Percentiles rank a stretch among this genome's conserved stretches.
Evolutionary conservation across 2,797 vertebrate genomes (phyloP).

Genomic region (Pseudocheirus occidentalis): DNA sequence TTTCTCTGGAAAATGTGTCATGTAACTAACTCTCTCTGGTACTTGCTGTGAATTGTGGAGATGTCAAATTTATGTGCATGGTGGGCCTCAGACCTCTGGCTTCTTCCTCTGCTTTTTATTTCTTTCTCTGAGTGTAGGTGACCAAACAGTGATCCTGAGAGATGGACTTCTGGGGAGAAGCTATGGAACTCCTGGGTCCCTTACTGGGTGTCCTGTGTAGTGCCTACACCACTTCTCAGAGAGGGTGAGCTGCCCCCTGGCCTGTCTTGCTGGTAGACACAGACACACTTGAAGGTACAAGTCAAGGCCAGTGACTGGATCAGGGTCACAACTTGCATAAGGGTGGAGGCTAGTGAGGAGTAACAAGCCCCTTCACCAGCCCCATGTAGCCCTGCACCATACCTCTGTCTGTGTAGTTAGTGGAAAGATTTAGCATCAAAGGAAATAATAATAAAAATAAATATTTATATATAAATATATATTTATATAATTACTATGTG

Average conservation of each 20-base stretch:
- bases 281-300: background rate
- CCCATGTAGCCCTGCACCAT: background rate
- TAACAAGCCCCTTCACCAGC: background rate
- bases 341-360: background rate
- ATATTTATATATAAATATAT: too few species aligned
- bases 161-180: too few species aligned
- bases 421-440: background rate
- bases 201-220: background rate
- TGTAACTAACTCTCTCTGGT: background rate
- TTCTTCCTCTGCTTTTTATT: background rate
- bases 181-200: too few species aligned
- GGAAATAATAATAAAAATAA: background rate
- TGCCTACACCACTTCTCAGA: background rate
- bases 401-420: background rate
- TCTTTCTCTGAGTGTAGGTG: background rate
- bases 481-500: too few species aligned
- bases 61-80: background rate
- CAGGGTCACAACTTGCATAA: background rate
- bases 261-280: background rate
- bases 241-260: background rate
- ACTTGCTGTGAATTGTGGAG: background rate
- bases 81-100: background rate
- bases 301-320: background rate
- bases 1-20: background rate
- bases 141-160: too few species aligned